A percentile compares a stretch with the other conserved stretches of the same genome.
These are phyloP conservation scores for Lepus townsendii DNA, from an alignment of 2,797 vertebrate species.

Conservation along the genomic window DNA sequence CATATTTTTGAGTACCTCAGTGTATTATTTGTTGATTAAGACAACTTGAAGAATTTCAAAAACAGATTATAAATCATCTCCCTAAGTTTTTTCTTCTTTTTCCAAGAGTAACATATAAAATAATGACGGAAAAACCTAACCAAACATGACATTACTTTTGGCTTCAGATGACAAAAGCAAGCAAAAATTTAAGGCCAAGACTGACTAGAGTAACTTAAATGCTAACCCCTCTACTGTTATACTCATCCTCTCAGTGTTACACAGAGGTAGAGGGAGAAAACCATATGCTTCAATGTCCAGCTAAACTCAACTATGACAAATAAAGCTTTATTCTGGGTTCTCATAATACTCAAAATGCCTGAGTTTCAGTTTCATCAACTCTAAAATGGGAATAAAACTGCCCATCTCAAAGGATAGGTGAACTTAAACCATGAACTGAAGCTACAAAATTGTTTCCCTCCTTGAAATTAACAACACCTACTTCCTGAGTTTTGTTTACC, in stretches of 20 bases:
- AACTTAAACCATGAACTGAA: not conserved
- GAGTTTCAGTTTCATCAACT: slow-evolving; percentile 12
- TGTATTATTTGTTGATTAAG: slow-evolving; percentile 43
- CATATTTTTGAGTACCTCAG: slow-evolving; percentile 28
- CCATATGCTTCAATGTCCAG: not conserved
- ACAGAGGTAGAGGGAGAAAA: not conserved
- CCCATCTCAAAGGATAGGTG: not conserved
- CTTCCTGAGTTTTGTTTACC: slow-evolving; percentile 8
- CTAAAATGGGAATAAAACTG: slow-evolving; percentile 12
- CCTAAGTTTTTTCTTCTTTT: slow-evolving; percentile 2
- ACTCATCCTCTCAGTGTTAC: not conserved
- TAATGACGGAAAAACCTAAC: slow-evolving; percentile 38
- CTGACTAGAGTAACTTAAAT: not conserved
- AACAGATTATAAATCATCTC: not conserved
- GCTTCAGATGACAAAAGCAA: slow-evolving; percentile 55
- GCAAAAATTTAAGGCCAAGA: slow-evolving; percentile 61
- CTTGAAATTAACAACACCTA: slow-evolving; percentile 44
- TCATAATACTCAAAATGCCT: not conserved
- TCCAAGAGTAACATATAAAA: not conserved
- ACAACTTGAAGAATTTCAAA: slow-evolving; percentile 25
- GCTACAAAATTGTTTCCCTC: not conserved
- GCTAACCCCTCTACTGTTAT: not conserved
- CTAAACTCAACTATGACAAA: not conserved
- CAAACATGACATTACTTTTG: slow-evolving; percentile 50
- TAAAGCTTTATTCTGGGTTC: not conserved